These are phyloP conservation scores for Nyctalus aviator DNA, from an alignment of 2,797 vertebrate genomes.

Conservation along the genomic window DNA sequence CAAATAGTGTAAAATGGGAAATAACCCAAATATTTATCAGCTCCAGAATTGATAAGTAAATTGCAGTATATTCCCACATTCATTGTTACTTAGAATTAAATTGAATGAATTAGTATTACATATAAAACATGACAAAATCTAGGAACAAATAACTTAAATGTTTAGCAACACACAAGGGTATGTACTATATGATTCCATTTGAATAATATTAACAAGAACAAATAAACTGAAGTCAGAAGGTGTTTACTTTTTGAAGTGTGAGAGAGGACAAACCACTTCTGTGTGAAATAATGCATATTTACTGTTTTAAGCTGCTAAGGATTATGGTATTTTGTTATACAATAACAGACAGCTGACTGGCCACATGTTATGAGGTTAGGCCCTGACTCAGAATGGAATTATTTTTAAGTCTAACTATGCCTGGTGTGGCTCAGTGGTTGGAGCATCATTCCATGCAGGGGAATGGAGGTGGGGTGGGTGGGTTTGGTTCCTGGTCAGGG, in stretches of 20 bases:
- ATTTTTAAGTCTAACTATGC: background rate
- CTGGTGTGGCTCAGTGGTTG: background rate
- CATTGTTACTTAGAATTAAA: background rate
- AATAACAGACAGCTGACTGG: background rate
- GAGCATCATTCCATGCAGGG: too few species aligned
- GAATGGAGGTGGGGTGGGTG: too few species aligned
- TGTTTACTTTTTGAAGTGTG: background rate
- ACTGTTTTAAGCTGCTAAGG: background rate
- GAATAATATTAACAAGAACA: background rate
- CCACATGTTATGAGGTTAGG: background rate
- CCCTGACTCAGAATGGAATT: background rate
- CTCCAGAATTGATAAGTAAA: background rate
- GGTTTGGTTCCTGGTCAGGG: too few species aligned
- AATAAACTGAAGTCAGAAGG: background rate
- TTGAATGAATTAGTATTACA: background rate
- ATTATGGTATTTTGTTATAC: background rate
- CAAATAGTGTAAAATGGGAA: background rate
- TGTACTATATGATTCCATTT: background rate
- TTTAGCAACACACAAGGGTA: background rate
- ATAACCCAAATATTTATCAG: background rate
- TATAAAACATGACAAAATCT: background rate
- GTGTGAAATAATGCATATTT: background rate
- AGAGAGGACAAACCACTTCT: background rate
- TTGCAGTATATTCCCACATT: background rate
- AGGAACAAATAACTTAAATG: background rate